Evolutionary conservation across 2,888 invertebrate genomes (phyloP).

Genomic region (Calliopum simillimum): DNA sequence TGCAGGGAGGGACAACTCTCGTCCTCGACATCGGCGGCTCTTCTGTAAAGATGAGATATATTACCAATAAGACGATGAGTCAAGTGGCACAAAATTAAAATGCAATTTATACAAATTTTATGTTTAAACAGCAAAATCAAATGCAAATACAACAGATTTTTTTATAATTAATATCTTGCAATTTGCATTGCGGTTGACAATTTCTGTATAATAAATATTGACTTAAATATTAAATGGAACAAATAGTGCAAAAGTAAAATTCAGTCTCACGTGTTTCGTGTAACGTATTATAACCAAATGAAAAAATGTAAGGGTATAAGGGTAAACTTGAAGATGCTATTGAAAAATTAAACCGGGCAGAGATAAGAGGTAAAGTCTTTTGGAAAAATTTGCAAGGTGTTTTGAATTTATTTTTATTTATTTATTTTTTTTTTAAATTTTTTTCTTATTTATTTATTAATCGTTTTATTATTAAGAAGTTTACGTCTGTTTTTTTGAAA

Average conservation of each 20-base stretch:
- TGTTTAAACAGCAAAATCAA: conserved; percentile 1
- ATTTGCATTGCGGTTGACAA: conserved; percentile 1
- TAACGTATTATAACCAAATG: too few species aligned
- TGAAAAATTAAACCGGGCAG: too few species aligned
- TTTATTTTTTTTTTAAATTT: conserved; percentile 25
- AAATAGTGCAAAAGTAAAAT: background rate
- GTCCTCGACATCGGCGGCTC: conserved; percentile 47
- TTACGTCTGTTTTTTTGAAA: background rate
- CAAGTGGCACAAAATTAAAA: background rate
- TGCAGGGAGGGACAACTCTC: conserved; percentile 58
- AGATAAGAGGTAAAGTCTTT: too few species aligned
- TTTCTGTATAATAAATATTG: background rate
- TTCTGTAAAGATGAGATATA: conserved; percentile 43
- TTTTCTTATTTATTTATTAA: conserved; percentile 10
- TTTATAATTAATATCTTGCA: background rate
- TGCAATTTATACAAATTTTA: background rate
- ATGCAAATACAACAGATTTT: background rate
- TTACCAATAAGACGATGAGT: too few species aligned
- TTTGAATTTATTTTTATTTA: conserved; percentile 11
- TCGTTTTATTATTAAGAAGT: background rate
- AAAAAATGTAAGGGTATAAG: too few species aligned
- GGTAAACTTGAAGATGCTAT: too few species aligned
- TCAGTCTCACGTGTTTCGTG: too few species aligned
- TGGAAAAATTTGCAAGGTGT: too few species aligned
- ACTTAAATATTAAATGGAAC: background rate